Conservation (phyloP, 2,797 vertebrate species). For the Lepilemur ruficaudatus region DNA sequence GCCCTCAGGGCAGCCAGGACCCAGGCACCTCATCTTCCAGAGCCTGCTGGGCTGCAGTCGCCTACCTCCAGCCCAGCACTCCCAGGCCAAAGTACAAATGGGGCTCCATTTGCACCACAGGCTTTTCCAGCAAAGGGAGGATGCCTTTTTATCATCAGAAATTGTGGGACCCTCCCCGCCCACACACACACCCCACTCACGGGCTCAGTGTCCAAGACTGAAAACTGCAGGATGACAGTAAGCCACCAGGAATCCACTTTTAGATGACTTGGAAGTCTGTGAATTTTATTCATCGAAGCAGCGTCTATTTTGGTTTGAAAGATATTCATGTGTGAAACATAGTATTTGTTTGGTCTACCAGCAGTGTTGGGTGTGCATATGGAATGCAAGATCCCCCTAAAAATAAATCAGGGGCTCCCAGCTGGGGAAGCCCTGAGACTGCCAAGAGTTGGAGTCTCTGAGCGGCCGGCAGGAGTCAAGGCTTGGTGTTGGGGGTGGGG, state of each 20-base stretch:
- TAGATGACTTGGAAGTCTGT: neutral
- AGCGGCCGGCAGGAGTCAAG: neutral
- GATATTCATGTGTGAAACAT: slow-evolving; percentile 38
- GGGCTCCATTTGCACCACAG: neutral
- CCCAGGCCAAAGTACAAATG: neutral
- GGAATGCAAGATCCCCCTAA: neutral
- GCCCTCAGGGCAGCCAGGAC: neutral
- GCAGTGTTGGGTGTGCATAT: neutral
- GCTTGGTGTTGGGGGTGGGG: neutral
- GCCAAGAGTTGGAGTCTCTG: neutral
- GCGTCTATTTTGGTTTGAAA: slow-evolving; percentile 49
- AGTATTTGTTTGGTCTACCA: slow-evolving; percentile 46
- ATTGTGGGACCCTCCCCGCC: neutral
- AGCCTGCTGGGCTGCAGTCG: neutral
- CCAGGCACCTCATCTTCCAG: neutral
- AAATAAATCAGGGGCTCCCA: slow-evolving; percentile 33
- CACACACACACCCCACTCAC: no score
- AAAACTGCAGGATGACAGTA: neutral
- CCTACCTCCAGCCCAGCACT: no score
- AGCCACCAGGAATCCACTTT: neutral
- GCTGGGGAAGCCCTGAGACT: neutral
- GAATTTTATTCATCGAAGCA: neutral
- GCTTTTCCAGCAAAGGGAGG: neutral
- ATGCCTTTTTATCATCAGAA: neutral
- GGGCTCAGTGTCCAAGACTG: neutral